These are phyloP conservation scores for Phengaris alcon DNA, from an alignment of 2,888 invertebrate genomes.

Conservation along the genomic window DNA sequence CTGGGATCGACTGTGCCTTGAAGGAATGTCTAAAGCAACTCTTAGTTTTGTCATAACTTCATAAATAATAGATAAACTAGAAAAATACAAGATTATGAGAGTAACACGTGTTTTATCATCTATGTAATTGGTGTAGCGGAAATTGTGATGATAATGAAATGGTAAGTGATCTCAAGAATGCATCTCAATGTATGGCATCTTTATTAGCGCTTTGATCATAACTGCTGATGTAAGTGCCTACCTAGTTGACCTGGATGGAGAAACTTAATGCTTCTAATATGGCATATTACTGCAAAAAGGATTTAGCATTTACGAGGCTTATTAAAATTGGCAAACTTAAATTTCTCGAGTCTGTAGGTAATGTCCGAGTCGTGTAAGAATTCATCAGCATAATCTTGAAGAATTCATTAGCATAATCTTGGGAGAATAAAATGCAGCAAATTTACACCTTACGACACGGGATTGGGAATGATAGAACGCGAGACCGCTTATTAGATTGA, in stretches of 20 bases:
- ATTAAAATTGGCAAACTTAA: too few species aligned
- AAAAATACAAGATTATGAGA: neutral
- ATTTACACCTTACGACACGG: too few species aligned
- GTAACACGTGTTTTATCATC: conserved; percentile 2
- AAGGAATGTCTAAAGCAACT: neutral
- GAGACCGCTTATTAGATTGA: too few species aligned
- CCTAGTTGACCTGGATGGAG: neutral
- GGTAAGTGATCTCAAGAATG: neutral
- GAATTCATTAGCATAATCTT: too few species aligned
- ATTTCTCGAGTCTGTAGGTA: too few species aligned
- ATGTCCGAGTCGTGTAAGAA: too few species aligned
- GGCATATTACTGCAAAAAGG: neutral
- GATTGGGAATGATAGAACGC: too few species aligned
- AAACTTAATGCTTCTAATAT: neutral
- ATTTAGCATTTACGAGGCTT: too few species aligned
- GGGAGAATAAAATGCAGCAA: too few species aligned
- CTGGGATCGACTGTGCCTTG: neutral
- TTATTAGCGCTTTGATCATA: neutral
- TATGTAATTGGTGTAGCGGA: conserved; percentile 1
- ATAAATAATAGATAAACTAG: neutral
- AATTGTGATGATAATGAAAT: neutral
- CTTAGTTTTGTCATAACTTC: neutral
- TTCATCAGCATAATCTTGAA: too few species aligned
- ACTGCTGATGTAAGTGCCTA: neutral
- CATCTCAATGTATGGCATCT: neutral